These are phyloP conservation scores for Drosophila rhopaloa DNA, from an alignment of 1,140 invertebrate genomes.

Conservation along the genomic window DNA sequence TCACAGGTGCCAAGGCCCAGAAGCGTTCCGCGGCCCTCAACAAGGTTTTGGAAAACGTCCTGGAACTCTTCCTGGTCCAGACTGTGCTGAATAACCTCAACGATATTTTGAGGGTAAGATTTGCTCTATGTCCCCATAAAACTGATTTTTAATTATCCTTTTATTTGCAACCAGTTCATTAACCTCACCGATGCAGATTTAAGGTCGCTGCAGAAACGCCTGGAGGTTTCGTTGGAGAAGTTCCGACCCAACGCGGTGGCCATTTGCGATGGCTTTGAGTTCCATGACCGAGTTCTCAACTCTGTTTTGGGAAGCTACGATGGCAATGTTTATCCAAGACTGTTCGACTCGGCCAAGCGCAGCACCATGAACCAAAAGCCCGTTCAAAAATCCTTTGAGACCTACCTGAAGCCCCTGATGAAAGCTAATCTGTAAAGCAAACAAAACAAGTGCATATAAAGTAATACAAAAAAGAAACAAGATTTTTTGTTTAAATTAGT, in stretches of 20 bases:
- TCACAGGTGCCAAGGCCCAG: slow-evolving; percentile 82
- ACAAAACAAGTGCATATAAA: neutral
- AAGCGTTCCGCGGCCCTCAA: slow-evolving; percentile 85
- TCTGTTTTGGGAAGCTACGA: slow-evolving; percentile 95
- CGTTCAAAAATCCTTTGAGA: slow-evolving; percentile 91
- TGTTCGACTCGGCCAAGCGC: slow-evolving; percentile 93
- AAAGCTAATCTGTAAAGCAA: slow-evolving; percentile 88
- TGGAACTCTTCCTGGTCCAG: slow-evolving; percentile 91
- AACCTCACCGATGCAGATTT: slow-evolving; percentile 88
- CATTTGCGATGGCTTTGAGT: slow-evolving; percentile 96
- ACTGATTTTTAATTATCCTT: neutral
- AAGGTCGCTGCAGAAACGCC: slow-evolving; percentile 87
- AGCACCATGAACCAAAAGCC: slow-evolving; percentile 94
- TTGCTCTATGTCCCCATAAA: too few species aligned
- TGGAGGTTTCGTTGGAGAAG: slow-evolving; percentile 88
- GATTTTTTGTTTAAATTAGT: slow-evolving; percentile 73
- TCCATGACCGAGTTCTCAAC: slow-evolving; percentile 92
- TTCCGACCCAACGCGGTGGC: slow-evolving; percentile 95
- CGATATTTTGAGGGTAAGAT: slow-evolving; percentile 90
- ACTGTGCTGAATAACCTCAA: slow-evolving; percentile 90
- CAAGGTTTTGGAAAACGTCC: slow-evolving; percentile 88
- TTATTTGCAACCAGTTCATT: slow-evolving; percentile 86
- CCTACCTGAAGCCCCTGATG: slow-evolving; percentile 91
- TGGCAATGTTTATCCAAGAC: slow-evolving; percentile 95
- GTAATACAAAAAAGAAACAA: neutral